These are phyloP conservation scores for Pissodes strobi DNA, from an alignment of 1,140 invertebrate species.

Conservation along the genomic window DNA sequence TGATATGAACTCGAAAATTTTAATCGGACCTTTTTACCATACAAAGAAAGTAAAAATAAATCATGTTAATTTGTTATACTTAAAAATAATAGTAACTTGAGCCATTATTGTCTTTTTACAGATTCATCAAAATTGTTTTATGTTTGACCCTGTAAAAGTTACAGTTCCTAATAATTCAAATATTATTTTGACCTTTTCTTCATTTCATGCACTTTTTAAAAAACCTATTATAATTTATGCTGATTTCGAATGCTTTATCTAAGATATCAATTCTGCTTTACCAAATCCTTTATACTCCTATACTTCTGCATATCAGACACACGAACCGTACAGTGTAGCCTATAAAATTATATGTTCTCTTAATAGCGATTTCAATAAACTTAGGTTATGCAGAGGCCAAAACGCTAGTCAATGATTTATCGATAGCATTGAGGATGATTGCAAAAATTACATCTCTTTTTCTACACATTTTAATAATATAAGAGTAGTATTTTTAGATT, in stretches of 20 bases:
- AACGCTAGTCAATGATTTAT: constrained; percentile 8
- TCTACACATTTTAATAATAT: background rate
- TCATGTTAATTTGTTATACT: background rate
- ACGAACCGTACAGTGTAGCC: constrained; percentile 20
- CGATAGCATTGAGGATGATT: background rate
- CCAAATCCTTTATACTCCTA: background rate
- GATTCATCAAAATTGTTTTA: background rate
- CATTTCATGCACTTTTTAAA: background rate
- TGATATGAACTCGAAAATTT: background rate
- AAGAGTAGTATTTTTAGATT: background rate
- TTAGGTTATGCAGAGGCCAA: constrained; percentile 11
- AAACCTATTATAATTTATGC: constrained; percentile 26
- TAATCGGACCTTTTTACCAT: too few species aligned
- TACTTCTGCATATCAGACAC: constrained; percentile 1
- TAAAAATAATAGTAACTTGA: background rate
- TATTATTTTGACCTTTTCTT: background rate
- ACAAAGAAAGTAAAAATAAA: too few species aligned
- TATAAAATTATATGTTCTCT: constrained; percentile 28
- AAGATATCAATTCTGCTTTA: background rate
- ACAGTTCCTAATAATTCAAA: background rate
- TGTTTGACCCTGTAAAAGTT: too few species aligned
- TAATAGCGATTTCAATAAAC: constrained; percentile 13
- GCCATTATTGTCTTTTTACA: background rate
- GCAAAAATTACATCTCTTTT: constrained; percentile 1
- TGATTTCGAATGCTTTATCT: constrained; percentile 18